These are phyloP conservation scores for Sylvilagus bachmani DNA, from an alignment of 2,113 vertebrate species.

Conservation along the genomic window DNA sequence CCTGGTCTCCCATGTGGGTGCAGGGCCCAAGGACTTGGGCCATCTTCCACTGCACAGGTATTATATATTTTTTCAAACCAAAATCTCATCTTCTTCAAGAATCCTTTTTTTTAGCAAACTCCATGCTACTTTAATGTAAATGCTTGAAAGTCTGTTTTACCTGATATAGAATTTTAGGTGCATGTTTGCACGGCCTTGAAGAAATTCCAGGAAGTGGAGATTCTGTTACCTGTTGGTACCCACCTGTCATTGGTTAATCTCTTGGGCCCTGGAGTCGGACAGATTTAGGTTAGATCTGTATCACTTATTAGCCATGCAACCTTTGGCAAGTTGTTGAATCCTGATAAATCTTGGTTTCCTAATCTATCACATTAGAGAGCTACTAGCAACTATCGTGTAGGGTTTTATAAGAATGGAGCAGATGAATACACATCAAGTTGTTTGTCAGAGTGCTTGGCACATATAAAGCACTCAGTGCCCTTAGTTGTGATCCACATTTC, in stretches of 20 bases:
- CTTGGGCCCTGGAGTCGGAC: neutral
- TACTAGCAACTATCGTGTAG: neutral
- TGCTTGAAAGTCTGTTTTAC: neutral
- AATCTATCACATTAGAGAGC: neutral
- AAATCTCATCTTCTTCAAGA: neutral
- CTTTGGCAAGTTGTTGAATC: neutral
- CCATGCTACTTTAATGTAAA: neutral
- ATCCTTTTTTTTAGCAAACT: neutral
- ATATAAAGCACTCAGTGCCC: neutral
- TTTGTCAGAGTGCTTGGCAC: neutral
- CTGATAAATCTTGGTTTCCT: slow-evolving; percentile 12
- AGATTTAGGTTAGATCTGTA: neutral
- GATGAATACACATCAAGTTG: neutral
- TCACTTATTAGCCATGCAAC: neutral
- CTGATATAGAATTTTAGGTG: slow-evolving; percentile 18
- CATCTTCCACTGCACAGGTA: too few species aligned
- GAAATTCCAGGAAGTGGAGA: slow-evolving; percentile 28
- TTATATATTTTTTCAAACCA: neutral
- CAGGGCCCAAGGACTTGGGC: too few species aligned
- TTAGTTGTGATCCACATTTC: neutral
- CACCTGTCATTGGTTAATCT: slow-evolving; percentile 32
- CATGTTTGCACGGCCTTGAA: slow-evolving; percentile 12
- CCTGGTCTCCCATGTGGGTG: too few species aligned
- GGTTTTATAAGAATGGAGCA: slow-evolving; percentile 7
- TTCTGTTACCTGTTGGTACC: neutral